Evolutionary conservation across 2,797 vertebrate species (phyloP).

Genomic region (Poeciliopsis presidionis): DNA sequence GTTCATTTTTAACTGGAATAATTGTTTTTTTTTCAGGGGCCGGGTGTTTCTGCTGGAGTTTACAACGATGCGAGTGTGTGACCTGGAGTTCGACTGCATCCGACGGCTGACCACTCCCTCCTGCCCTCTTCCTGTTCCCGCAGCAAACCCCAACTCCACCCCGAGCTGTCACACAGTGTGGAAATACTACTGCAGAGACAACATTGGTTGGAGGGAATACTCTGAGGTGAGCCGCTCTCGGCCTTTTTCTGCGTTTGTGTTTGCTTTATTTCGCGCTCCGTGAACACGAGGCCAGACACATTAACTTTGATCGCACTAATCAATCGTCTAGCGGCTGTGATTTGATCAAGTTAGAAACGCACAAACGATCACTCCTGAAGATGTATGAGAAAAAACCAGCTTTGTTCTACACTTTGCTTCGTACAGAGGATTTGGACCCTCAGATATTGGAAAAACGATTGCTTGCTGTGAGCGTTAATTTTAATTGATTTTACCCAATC

Average conservation of each 20-base stretch:
- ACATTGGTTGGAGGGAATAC: slow-evolving; percentile 99
- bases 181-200: slow-evolving; percentile 99
- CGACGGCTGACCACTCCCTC: slow-evolving; percentile 90
- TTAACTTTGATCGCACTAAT: slow-evolving; percentile 41
- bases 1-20: background rate
- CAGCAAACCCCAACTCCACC: slow-evolving; percentile 76
- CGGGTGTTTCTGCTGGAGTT: slow-evolving; percentile 93
- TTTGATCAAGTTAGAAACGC: slow-evolving; percentile 44
- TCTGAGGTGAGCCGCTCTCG: slow-evolving; percentile 86
- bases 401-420: too few relatives aligned
- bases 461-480: too few relatives aligned
- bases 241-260: slow-evolving; percentile 8
- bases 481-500: too few relatives aligned
- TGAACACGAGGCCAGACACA: slow-evolving; percentile 45
- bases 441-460: too few relatives aligned
- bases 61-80: slow-evolving; percentile 88
- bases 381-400: slow-evolving; percentile 10
- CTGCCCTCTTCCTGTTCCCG: slow-evolving; percentile 63
- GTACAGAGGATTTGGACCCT: too few relatives aligned
- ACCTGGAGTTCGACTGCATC: slow-evolving; percentile 92
- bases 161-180: slow-evolving; percentile 91
- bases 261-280: slow-evolving; percentile 10
- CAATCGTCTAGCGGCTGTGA: slow-evolving; percentile 37
- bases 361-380: slow-evolving; percentile 1
- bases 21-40: slow-evolving; percentile 78